Base-by-base conservation (phyloP, 2,888 invertebrate genomes). In the Eilema caniola region DNA sequence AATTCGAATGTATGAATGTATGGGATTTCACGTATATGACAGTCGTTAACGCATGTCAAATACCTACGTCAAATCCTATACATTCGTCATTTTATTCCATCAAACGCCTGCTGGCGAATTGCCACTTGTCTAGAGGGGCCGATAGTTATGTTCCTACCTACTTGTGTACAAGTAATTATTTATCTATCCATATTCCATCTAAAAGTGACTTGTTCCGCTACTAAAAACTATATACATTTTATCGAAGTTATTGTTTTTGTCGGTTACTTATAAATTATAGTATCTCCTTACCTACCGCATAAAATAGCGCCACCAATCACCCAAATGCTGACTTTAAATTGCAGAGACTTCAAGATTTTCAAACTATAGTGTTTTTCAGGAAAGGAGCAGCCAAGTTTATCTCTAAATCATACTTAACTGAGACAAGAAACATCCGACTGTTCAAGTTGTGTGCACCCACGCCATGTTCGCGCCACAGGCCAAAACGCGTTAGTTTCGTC, bases 331-430 rank as follows among this genome's bases (percentile, higher is more conserved):
- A 72, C 75, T 79, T 75, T 77, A 79, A 74, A 75, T 73, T 78
- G 74, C 78, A 84, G 33, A 11, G 33, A 37, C 33, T 37, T 12
- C 33, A 37, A 12, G 83, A 87, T 88, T 85, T 85, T 81, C 78
- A 79, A 79, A 85, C 81, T 75, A 83, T 90, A 76, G 81, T 85
- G 84, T 85, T 86, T 89, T 88, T 83, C 84, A 84, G 83, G 85
- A 86, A 87, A 83, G 83, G 81, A 83, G 83, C 79, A 80, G 77
- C 78, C 74, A 91, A 92, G 88, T 91, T 91, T 86, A 80, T 80
- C 82, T 79, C 87, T 91, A 91, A 89, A 90, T 90, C 90, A 91
- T 86, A 87, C 84, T 88, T 85, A 89, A 86, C 85, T 84, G 84
- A 80, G 84, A 86, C 83, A 87, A 84, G 86, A 85, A 86, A 83